Evolutionary conservation across 2,888 invertebrate genomes (phyloP), one percentile per base, ranked within the genome.

Genomic region (Trissoscelio sp.): DNA sequence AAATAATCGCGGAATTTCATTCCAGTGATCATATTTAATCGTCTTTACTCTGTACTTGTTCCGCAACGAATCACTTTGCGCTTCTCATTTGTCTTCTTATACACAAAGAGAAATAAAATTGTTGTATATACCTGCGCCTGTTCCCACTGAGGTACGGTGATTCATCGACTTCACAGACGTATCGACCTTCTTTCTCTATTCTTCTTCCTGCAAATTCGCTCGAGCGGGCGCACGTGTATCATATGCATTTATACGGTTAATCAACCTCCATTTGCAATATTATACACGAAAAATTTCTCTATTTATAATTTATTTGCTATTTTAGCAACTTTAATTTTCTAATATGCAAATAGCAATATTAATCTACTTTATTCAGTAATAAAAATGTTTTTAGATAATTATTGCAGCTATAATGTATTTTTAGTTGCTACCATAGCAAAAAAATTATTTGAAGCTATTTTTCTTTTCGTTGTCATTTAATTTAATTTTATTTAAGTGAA

Each of bases 171-270:
- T 53, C 69, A 44, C 81, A 81, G 79, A 78, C 80, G 75, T 62
- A 77, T 79, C 81, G 83, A 83, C 83, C 83, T 79, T 73, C 77
- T 82, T 82, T 79, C 70, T 77, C 74, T 70, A 66, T 74, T 74
- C 73, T 74, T 78, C 80, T 70, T 82, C 79, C 74, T 75, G 57
- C 55, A 70, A 79, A 79, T 77, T 77, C 62, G 70, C 60, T 69
- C 66, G 55, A 77, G 75, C 67, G 18, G 55, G 34, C 70, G 70
- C 69, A 75, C 66, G 70, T 75, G 70, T 75, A 75, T 70, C 66
- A 66, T 62, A 70, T 70, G 58, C 80, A 81, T 81, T 75, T 81
- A 75, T 75, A 64, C 66, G 58, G 66, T 51, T 70, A 81, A 70
- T 81, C 57, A 75, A 64, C 34, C 24, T 69, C 53, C 34, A 46